These are phyloP conservation scores for Odontocolon sp. DNA, from an alignment of 2,888 invertebrate species.

Conservation along the genomic window DNA sequence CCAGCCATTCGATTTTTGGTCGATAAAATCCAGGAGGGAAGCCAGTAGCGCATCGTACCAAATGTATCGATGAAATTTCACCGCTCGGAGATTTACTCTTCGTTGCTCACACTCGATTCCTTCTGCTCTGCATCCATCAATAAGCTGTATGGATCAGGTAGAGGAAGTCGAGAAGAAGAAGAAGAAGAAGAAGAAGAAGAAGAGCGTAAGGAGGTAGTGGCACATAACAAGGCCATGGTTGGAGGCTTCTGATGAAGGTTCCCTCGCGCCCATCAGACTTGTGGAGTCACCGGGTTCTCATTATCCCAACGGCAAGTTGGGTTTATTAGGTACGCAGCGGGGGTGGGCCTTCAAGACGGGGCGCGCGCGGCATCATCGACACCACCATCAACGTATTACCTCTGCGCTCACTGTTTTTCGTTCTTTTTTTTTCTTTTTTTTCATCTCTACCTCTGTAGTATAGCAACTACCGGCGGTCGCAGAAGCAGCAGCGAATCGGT, in stretches of 20 bases:
- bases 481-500: conserved; percentile 74
- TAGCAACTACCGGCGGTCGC: conserved; percentile 51
- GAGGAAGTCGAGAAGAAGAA: background rate
- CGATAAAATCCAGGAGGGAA: too few relatives aligned
- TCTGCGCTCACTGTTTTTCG: conserved; percentile 23
- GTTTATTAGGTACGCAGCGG: conserved; percentile 80
- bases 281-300: conserved; percentile 79
- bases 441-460: background rate
- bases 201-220: conserved; percentile 62
- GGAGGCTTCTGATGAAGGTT: conserved; percentile 49
- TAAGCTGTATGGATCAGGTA: background rate
- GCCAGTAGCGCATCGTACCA: too few relatives aligned
- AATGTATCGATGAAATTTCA: too few relatives aligned
- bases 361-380: conserved; percentile 72
- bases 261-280: conserved; percentile 68
- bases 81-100: too few relatives aligned
- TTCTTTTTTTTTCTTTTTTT: conserved; percentile 12
- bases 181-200: conserved; percentile 25
- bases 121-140: background rate
- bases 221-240: conserved; percentile 53
- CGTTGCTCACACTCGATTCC: too few relatives aligned
- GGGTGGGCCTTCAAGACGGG: conserved; percentile 74
- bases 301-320: conserved; percentile 78
- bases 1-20: too few relatives aligned
- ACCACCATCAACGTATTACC: conserved; percentile 62